A percentile compares a stretch with the other conserved stretches of the same genome.
Conservation (phyloP, 2,113 vertebrate genomes). For the Onychorhynchus coronatus region DNA sequence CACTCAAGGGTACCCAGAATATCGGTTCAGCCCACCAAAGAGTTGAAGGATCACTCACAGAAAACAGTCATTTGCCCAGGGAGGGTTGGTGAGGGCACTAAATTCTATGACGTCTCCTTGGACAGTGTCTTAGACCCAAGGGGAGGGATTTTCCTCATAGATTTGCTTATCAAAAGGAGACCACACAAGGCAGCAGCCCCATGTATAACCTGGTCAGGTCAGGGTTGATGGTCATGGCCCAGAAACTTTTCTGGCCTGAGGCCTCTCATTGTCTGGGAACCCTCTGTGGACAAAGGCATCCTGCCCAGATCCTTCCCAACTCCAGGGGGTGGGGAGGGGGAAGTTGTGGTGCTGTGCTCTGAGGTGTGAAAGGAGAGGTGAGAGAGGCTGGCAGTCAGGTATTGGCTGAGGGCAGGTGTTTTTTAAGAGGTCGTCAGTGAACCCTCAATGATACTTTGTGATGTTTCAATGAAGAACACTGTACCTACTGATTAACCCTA, state of each 20-base stretch:
- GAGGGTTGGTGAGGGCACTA: not conserved
- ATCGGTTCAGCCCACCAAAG: not conserved
- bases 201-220: not conserved
- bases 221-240: not conserved
- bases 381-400: not conserved
- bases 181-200: not conserved
- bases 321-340: not conserved
- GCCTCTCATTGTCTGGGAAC: not conserved
- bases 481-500: not conserved
- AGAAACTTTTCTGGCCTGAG: not conserved
- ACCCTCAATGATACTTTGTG: not conserved
- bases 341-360: not conserved
- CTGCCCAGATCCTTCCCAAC: not conserved
- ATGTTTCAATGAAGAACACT: not conserved
- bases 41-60: not conserved
- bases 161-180: not conserved
- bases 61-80: not conserved
- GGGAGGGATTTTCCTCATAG: not conserved
- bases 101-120: not conserved
- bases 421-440: not conserved
- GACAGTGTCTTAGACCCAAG: not conserved
- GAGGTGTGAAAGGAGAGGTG: not conserved
- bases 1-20: not conserved
- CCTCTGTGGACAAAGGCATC: not conserved
- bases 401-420: not conserved